phyloP scores from a whole-genome alignment of 2,888 invertebrate species.

The Xanthia icteritia region DNA sequence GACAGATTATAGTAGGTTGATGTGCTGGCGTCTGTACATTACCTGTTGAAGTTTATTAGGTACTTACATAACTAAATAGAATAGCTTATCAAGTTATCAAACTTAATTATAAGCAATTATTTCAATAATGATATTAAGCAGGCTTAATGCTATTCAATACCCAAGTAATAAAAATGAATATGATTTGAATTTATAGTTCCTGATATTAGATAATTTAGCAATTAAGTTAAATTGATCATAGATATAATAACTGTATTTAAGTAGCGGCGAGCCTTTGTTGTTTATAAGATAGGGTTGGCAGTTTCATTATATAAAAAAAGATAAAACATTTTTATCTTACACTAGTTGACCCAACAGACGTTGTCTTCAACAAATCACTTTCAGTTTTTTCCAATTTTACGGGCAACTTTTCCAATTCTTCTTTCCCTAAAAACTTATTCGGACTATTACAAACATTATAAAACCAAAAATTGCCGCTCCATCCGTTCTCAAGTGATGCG shows the following conservation, averaged over 20 bases:
- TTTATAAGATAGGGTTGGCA: constrained; percentile 8
- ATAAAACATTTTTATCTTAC: not conserved
- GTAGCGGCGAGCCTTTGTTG: not conserved
- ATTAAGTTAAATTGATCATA: constrained; percentile 26
- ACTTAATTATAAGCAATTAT: too few relatives aligned
- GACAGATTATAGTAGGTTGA: too few relatives aligned
- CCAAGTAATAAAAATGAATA: not conserved
- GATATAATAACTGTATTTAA: constrained; percentile 29
- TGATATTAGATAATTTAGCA: constrained; percentile 7
- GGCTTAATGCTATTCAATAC: too few relatives aligned
- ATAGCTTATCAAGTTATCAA: not conserved
- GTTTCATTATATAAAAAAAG: not conserved
- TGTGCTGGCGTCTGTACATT: too few relatives aligned
- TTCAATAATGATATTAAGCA: too few relatives aligned
- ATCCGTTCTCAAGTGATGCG: too few relatives aligned
- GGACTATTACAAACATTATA: too few relatives aligned
- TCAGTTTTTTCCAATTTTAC: too few relatives aligned
- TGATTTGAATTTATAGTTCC: not conserved
- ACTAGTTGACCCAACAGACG: not conserved
- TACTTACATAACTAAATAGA: not conserved
- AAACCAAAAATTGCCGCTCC: too few relatives aligned
- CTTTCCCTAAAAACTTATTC: too few relatives aligned
- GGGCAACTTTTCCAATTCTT: too few relatives aligned
- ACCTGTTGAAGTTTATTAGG: not conserved
- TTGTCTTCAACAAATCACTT: too few relatives aligned